phyloP scores from a whole-genome alignment of 2,113 vertebrate genomes.

The Casuarius casuarius region DNA sequence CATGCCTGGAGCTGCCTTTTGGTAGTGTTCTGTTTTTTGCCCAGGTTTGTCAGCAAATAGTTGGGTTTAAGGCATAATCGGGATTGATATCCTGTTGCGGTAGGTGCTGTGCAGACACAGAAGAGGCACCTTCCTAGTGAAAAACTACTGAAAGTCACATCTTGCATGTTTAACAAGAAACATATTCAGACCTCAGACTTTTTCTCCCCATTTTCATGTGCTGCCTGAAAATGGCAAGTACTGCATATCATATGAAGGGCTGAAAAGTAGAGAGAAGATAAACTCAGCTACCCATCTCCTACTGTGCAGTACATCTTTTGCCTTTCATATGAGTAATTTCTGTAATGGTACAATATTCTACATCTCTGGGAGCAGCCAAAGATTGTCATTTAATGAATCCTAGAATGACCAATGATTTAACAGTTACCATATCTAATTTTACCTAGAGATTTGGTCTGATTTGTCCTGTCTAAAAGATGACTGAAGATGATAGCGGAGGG shows the following conservation, averaged over 20 bases:
- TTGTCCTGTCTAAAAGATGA: background rate
- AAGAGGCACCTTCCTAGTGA: background rate
- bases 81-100: background rate
- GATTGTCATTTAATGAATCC: background rate
- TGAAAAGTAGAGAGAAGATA: background rate
- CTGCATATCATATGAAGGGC: background rate
- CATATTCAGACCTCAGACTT: background rate
- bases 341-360: background rate
- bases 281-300: background rate
- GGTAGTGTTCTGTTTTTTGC: background rate
- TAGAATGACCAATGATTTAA: background rate
- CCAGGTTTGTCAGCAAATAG: background rate
- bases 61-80: background rate
- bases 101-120: accelerated
- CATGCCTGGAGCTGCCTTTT: background rate
- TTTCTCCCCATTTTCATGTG: background rate
- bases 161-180: background rate
- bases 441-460: background rate
- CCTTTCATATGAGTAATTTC: background rate
- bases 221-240: background rate
- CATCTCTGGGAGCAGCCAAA: background rate
- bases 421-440: background rate
- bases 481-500: background rate
- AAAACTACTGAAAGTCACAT: background rate
- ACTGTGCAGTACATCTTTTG: background rate